Base-by-base conservation (phyloP, 2,797 vertebrate genomes). In the Myotis findleyi region DNA sequence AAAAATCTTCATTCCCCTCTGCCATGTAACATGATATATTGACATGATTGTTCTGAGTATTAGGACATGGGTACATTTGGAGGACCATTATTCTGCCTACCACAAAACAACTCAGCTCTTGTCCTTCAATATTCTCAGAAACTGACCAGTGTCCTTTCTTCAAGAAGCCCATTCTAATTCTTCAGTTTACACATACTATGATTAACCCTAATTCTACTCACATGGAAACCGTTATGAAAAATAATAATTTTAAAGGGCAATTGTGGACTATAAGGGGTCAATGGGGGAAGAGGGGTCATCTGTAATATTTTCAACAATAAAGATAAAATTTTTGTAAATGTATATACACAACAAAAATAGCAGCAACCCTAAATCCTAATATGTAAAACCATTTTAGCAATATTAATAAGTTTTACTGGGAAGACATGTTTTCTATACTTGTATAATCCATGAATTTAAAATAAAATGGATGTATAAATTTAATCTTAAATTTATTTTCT, bases 401-500 rank as follows among this genome's bases (percentile, higher is more conserved):
- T 38, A n/a, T 76, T 89, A 91, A 69, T 79, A 82, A 5, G 33
- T 84, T 73, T 90, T 90, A 85, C 36, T 47, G 41, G 13, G 59
- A 30, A 86, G 12, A 4, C 3, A 44, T 71, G 16, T 64, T 90
- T 91, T 88, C 6, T 81, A 7, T 84, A 62, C 14, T 75, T 89
- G 68, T 79, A 47, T 59, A 87, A 82, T 27, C 59, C 8, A 33
- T 33, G 8, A 76, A 76, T 95, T 68, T 69, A 76, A 62, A 55
- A 38, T 89, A 49, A 96, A 83, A 76, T 77, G 4, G 36, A 64
- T 27, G 55, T n/a, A 88, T 23, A 55, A 77, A 89, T 62, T 17
- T 55, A 87, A 91, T 41, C 25, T 77, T 91, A 91, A 68, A 59
- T 93, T 21, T 25, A 79, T 94, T 92, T 96, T 95, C 44, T 71